Conservation (phyloP, 2,888 invertebrate genomes). For the Carcina quercana region DNA sequence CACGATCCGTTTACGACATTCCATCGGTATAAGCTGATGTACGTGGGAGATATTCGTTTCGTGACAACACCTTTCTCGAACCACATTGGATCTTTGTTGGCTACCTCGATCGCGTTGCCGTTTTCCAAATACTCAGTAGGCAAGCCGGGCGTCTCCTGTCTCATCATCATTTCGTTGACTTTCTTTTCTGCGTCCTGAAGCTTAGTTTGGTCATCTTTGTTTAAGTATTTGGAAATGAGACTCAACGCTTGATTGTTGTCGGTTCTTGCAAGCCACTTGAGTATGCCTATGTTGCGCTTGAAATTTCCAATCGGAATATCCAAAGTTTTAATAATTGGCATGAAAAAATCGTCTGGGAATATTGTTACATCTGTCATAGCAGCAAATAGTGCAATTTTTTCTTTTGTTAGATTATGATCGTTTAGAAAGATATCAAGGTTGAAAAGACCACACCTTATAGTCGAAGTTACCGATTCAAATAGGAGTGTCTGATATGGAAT, state of each 20-base stretch:
- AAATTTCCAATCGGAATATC: not conserved
- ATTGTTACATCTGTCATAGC: constrained; percentile 22
- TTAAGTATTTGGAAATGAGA: constrained; percentile 2
- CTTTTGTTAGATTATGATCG: constrained; percentile 19
- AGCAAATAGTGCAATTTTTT: constrained; percentile 26
- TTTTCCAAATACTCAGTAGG: constrained; percentile 14
- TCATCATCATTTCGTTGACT: constrained; percentile 6
- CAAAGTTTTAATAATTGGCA: constrained; percentile 13
- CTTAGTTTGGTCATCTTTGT: not conserved
- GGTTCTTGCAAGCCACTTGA: constrained; percentile 9
- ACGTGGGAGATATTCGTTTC: constrained; percentile 16
- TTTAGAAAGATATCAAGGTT: constrained; percentile 19
- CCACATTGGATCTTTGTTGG: constrained; percentile 21
- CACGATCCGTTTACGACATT: constrained; percentile 14
- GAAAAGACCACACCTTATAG: constrained; percentile 21
- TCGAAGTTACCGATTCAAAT: constrained; percentile 7
- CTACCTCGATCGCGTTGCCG: constrained; percentile 10
- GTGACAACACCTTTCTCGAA: constrained; percentile 25
- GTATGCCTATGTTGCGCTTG: constrained; percentile 2
- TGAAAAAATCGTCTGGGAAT: constrained; percentile 22
- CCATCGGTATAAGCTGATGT: constrained; percentile 19
- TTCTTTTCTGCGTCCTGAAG: constrained; percentile 9
- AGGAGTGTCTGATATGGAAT: constrained; percentile 18
- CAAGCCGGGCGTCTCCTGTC: constrained; percentile 11
- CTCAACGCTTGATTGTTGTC: not conserved